These are phyloP conservation scores for Peromyscus nudipes DNA, from an alignment of 2,797 vertebrate species.

Conservation along the genomic window DNA sequence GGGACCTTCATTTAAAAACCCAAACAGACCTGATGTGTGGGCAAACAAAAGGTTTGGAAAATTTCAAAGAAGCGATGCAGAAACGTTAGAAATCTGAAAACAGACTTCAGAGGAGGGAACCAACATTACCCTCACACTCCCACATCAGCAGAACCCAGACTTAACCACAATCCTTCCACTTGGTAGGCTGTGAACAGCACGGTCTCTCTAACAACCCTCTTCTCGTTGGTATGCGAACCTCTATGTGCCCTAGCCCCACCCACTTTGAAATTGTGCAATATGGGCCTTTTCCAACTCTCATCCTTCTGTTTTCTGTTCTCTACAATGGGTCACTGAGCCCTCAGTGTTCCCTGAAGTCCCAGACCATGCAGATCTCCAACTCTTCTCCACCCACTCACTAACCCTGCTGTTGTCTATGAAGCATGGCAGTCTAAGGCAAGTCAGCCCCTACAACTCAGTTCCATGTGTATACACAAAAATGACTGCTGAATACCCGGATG, in stretches of 20 bases:
- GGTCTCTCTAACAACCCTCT: not conserved
- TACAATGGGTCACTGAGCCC: not conserved
- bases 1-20: not conserved
- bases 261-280: rapidly evolving
- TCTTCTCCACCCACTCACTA: not conserved
- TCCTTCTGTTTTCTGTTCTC: not conserved
- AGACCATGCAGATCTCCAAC: not conserved
- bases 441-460: not conserved
- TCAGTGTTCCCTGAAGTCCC: rapidly evolving
- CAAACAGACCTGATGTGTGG: not conserved
- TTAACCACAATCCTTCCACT: not conserved
- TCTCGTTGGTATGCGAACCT: rapidly evolving
- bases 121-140: not conserved
- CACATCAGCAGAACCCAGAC: not conserved
- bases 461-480: rapidly evolving
- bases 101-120: not conserved
- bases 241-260: rapidly evolving
- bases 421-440: not conserved
- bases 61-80: not conserved
- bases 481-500: rapidly evolving
- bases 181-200: not conserved
- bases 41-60: not conserved
- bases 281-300: rapidly evolving
- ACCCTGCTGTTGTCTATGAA: not conserved
- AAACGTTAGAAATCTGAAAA: not conserved